Percentiles rank a stretch among this genome's conserved stretches.
phyloP scores from a whole-genome alignment of 2,888 invertebrate species.

The Scelioninae gen. 2 region DNA sequence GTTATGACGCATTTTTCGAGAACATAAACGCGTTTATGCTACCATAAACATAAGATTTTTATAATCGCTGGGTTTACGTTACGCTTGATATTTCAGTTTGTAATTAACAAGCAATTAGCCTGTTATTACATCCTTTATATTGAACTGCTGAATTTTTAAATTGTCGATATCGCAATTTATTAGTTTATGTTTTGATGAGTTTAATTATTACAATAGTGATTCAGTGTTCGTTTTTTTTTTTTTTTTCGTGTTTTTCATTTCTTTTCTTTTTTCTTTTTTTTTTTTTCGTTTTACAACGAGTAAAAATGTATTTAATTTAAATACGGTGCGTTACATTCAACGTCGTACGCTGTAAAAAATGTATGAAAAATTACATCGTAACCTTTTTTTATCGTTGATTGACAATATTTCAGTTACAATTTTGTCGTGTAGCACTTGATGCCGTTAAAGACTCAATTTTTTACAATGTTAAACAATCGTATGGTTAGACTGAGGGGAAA shows the following conservation, averaged over 20 bases:
- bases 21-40: slow-evolving; percentile 45
- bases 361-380: no score
- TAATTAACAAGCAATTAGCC: slow-evolving; percentile 38
- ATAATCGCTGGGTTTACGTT: slow-evolving; percentile 38
- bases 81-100: slow-evolving; percentile 26
- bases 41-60: slow-evolving; percentile 31
- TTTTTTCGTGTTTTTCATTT: not conserved
- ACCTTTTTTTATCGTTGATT: no score
- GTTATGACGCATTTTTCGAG: slow-evolving; percentile 48
- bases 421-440: no score
- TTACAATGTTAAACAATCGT: no score
- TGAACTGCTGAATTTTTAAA: slow-evolving; percentile 8
- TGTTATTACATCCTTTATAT: slow-evolving; percentile 12
- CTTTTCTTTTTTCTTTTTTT: not conserved
- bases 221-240: not conserved
- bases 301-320: no score
- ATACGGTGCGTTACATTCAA: no score
- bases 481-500: no score
- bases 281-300: slow-evolving; percentile 8
- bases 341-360: no score
- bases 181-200: not conserved
- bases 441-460: no score
- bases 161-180: not conserved
- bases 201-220: slow-evolving; percentile 5
- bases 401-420: no score